Evolutionary conservation across 2,797 vertebrate genomes (phyloP), one percentile per base, ranked within the genome.

Genomic region (Pelochelys cantorii): DNA sequence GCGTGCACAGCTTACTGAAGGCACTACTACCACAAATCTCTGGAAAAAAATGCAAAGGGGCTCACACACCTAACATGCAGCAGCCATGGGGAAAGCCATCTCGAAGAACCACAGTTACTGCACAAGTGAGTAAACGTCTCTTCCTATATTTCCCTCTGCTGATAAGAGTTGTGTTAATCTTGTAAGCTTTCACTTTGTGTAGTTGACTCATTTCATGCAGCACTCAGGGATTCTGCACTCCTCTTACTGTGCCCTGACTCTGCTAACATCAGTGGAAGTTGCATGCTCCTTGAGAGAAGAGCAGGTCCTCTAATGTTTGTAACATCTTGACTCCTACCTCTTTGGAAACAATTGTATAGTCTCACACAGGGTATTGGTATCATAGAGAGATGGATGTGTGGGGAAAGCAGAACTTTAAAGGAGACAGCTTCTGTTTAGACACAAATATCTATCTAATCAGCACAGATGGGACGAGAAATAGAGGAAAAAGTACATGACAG

Each of bases 401-500:
- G 95, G 97, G 97, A 97, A 98, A 98, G 98, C 96, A 94, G 97
- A 98, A 95, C 93, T 2, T 27, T 96, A 96, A 98, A 97, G 97
- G 97, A 98, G 98, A 98, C 97, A 97, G 98, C 98, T 98, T 98
- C 98, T 98, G 98, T 98, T 98, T 98, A 98, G 98, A 98, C 97
- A 98, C 98, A 98, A 98, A 98, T 98, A 98, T 98, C 98, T 98
- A 98, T 97, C 97, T 98, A 98, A 98, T 98, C 98, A 98, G 98
- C 98, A 98, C 98, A 98, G 98, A 98, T 98, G 98, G 98, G 97
- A 98, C 97, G 97, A 98, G 98, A 98, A 98, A 98, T 97, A 97
- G 96, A 96, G 97, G 97, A 97, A 98, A 97, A 97, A 98, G 97
- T 97, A 98, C 97, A 97, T 97, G 98, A 98, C 97, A 98, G 97